A percentile compares a stretch with the other conserved stretches of the same genome.
Evolutionary conservation across 2,888 invertebrate species (phyloP).

Genomic region (Apamea monoglypha): DNA sequence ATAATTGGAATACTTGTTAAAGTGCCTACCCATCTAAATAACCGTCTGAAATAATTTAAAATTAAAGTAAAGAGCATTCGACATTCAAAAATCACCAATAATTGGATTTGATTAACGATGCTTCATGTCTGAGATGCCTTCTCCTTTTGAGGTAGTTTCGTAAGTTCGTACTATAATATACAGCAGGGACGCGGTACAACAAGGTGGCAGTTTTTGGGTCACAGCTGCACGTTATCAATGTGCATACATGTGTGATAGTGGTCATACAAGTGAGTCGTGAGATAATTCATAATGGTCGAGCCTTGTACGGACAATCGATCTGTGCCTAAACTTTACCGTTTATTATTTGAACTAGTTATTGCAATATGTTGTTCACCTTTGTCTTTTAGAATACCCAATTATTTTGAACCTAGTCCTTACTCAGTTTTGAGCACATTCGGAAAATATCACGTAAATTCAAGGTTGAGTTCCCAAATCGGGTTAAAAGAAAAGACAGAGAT

Average conservation of each 20-base stretch:
- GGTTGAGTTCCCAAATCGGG: too few species aligned
- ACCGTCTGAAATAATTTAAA: conserved; percentile 1
- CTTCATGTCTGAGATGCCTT: conserved; percentile 53
- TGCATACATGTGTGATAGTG: conserved; percentile 77
- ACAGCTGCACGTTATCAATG: conserved; percentile 86
- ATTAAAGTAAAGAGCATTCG: conserved; percentile 6
- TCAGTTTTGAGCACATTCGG: not conserved
- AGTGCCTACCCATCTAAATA: conserved; percentile 13
- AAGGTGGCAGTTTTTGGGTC: conserved; percentile 83
- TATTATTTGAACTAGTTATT: conserved; percentile 38
- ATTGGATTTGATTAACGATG: conserved; percentile 41
- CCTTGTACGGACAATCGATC: conserved; percentile 71
- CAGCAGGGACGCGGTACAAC: conserved; percentile 65
- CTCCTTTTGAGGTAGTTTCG: conserved; percentile 61
- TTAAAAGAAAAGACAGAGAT: not conserved
- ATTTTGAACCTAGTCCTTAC: not conserved
- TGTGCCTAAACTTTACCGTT: conserved; percentile 48
- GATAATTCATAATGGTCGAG: conserved; percentile 79
- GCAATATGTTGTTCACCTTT: conserved; percentile 46
- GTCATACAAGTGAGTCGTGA: conserved; percentile 71
- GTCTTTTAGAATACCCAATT: not conserved
- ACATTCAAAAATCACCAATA: not conserved
- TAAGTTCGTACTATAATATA: conserved; percentile 55
- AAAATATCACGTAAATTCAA: not conserved
- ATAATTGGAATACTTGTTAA: conserved; percentile 13